These are phyloP conservation scores for Casuarius casuarius DNA, from an alignment of 2,113 vertebrate genomes.

Conservation along the genomic window DNA sequence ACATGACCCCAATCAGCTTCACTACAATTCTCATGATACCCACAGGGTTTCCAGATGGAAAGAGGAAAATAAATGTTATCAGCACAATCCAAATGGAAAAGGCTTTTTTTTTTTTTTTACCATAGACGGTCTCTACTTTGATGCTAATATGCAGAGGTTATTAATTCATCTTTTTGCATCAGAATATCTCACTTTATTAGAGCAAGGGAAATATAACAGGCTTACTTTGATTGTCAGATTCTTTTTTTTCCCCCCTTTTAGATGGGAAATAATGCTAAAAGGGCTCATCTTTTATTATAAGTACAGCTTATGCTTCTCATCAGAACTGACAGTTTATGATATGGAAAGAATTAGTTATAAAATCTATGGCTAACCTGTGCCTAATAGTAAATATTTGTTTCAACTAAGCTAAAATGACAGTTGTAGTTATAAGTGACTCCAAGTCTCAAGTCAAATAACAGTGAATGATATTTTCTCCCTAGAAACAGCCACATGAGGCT, in stretches of 20 bases:
- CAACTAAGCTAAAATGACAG: background rate
- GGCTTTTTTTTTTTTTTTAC: background rate
- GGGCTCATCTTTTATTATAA: background rate
- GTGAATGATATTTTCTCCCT: background rate
- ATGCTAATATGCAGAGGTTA: background rate
- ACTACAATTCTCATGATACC: constrained; percentile 70
- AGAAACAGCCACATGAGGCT: background rate
- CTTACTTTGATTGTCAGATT: background rate
- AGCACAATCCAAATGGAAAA: constrained; percentile 50
- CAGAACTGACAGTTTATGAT: background rate
- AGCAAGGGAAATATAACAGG: background rate
- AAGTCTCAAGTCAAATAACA: background rate
- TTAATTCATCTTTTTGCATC: constrained; percentile 13
- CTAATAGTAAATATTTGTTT: background rate
- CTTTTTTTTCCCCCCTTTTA: background rate
- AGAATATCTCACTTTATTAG: background rate
- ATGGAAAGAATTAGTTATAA: background rate
- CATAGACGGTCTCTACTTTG: background rate
- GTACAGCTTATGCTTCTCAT: background rate
- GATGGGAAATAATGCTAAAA: background rate
- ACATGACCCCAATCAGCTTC: constrained; percentile 72
- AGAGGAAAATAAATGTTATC: constrained; percentile 61
- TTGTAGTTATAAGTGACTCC: background rate
- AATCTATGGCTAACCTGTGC: background rate
- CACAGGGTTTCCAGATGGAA: constrained; percentile 67